Base-by-base conservation (phyloP, 2,888 invertebrate species). In the Pristionchus exspectatus region DNA sequence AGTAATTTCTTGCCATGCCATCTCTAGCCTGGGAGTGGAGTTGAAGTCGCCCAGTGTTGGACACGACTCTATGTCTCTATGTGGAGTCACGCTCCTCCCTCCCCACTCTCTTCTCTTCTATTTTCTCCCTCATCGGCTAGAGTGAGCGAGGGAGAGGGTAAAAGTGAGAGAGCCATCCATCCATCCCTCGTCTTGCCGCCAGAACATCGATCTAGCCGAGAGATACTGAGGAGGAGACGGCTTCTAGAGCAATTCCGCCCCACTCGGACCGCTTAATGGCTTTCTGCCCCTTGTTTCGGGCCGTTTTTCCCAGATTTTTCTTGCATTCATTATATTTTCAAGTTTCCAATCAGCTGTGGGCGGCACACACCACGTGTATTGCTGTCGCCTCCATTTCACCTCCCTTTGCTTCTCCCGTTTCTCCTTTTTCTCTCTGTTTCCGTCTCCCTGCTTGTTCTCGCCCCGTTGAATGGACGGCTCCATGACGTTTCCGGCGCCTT, bases 201-300 rank as follows among this genome's bases (percentile, higher is more conserved):
- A 74, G 74, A 74, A 38, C 74, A 74, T 74, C 38, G 74, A 74
- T 74, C 74, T 33, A 33, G 38, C 3, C 7, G 74, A 74, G 74
- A 74, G 74, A 74, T 74, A 74, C 74, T 38, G 74, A 30, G 33
- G 66, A 21, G 66, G 63, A 63, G 44, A 50, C 44, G 66, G 24
- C 69, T 69, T 69, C 69, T 69, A 77, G 81, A n/a, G 81, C 81
- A 81, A 81, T 81, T 81, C 74, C 38, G 44, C 74, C 74, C 74
- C 74, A 44, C 74, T 77, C 44, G 24, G 27, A 0, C 3, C 12
- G 24, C n/a, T n/a, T 50, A 81, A 81, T 54, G 50, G 50, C 81
- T 44, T 81, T 27, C n/a, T 50, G 50, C 50, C n/a, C n/a, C n/a
- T 33, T 21, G 5, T 77, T 77, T 44, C n/a, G 16, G 10, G 21